phyloP scores from a whole-genome alignment of 2,888 invertebrate species.

The Aradus depressus region DNA sequence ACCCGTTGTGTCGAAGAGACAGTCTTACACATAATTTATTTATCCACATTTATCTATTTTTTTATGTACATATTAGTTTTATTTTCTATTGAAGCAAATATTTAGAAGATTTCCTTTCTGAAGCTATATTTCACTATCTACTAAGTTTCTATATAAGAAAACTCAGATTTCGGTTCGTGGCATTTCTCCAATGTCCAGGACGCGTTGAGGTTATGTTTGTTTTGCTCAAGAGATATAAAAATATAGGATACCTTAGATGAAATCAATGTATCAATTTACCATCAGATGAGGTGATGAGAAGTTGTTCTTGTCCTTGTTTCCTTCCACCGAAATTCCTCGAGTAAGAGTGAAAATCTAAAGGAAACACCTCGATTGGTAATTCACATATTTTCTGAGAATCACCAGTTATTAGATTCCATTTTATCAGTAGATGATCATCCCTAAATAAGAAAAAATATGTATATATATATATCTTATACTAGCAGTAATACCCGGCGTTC shows the following conservation, averaged over 20 bases:
- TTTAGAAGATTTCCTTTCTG: not conserved
- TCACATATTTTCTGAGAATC: slow-evolving; percentile 66
- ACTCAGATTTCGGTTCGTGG: no score
- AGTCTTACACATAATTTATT: no score
- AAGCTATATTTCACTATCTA: no score
- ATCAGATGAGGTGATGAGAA: slow-evolving; percentile 77
- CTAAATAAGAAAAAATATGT: slow-evolving; percentile 47
- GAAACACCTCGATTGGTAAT: slow-evolving; percentile 71
- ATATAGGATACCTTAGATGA: not conserved
- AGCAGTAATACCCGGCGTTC: no score
- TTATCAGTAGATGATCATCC: slow-evolving; percentile 82
- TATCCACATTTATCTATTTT: no score
- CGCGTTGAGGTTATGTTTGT: no score
- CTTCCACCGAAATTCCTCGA: slow-evolving; percentile 44
- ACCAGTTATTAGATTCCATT: slow-evolving; percentile 75
- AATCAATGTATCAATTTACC: slow-evolving; percentile 44
- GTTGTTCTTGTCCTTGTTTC: slow-evolving; percentile 54
- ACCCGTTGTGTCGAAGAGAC: no score
- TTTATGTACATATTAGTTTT: no score
- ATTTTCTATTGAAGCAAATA: slow-evolving; percentile 1
- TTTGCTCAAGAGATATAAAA: no score
- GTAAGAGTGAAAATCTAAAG: slow-evolving; percentile 83
- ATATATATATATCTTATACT: no score
- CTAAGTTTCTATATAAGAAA: no score
- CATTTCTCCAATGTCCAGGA: no score